Percentiles rank a stretch among this genome's conserved stretches.
Conservation (phyloP, 1,140 invertebrate genomes). For the Dreissena rostriformis region DNA sequence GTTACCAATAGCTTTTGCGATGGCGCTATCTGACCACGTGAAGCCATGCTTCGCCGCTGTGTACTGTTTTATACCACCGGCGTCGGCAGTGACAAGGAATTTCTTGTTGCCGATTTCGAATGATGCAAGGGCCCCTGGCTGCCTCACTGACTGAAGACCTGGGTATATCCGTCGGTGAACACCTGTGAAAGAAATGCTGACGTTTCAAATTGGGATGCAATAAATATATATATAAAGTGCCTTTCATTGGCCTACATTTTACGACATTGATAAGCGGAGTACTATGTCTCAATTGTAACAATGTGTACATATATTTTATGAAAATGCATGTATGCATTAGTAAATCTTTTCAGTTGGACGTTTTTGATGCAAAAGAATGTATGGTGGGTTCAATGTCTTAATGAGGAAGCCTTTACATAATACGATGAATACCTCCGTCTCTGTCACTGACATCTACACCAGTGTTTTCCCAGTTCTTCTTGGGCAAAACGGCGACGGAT, state of each 20-base stretch:
- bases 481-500: slow-evolving; percentile 13
- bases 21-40: slow-evolving; percentile 2
- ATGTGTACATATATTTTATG: background rate
- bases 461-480: slow-evolving; percentile 26
- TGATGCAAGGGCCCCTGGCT: background rate
- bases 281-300: background rate
- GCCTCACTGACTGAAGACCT: background rate
- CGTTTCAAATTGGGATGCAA: background rate
- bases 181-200: background rate
- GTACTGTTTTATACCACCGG: background rate
- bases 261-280: background rate
- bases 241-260: background rate
- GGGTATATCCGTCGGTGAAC: background rate
- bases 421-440: slow-evolving; percentile 41
- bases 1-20: background rate
- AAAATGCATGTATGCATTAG: background rate
- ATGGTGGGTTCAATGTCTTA: no score
- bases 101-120: background rate
- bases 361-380: no score
- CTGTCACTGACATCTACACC: slow-evolving; percentile 48
- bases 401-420: background rate
- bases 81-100: slow-evolving; percentile 17
- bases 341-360: background rate
- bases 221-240: no score
- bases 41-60: slow-evolving; percentile 18